Evolutionary conservation across 2,113 vertebrate genomes (phyloP).

Genomic region (Pavo muticus): DNA sequence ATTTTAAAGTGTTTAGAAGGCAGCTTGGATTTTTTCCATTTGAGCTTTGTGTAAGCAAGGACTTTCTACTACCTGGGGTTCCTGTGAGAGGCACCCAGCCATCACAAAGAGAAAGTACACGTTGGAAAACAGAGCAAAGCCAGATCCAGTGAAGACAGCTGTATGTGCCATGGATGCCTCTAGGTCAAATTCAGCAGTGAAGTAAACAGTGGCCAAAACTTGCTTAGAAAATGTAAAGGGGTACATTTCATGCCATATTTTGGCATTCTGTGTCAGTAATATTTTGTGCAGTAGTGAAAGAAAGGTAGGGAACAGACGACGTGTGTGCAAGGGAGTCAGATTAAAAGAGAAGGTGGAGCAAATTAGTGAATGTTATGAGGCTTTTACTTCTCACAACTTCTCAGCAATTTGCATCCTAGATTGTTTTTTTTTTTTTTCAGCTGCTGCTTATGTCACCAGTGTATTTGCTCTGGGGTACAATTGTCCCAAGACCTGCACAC

Average conservation of each 20-base stretch:
- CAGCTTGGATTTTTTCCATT: conserved; percentile 54
- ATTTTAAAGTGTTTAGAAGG: conserved; percentile 53
- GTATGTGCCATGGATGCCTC: neutral
- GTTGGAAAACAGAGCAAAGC: neutral
- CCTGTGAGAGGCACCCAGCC: conserved; percentile 3
- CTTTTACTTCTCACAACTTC: neutral
- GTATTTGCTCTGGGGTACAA: neutral
- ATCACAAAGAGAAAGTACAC: neutral
- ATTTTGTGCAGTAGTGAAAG: neutral
- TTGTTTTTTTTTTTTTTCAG: neutral
- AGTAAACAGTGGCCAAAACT: neutral
- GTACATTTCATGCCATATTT: neutral
- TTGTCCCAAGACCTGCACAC: neutral
- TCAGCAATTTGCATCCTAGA: neutral
- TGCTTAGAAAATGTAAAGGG: neutral
- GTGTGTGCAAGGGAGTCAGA: neutral
- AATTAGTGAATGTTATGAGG: neutral
- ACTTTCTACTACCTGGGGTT: conserved; percentile 6
- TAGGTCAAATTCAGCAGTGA: neutral
- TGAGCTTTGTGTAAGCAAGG: conserved; percentile 23
- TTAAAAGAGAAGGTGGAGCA: neutral
- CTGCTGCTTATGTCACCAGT: neutral
- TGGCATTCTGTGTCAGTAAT: neutral
- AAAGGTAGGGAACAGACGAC: neutral
- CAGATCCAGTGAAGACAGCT: neutral